A percentile compares a stretch with the other conserved stretches of the same genome.
Evolutionary conservation across 2,113 vertebrate species (phyloP).

Genomic region (Indicator maculatus): DNA sequence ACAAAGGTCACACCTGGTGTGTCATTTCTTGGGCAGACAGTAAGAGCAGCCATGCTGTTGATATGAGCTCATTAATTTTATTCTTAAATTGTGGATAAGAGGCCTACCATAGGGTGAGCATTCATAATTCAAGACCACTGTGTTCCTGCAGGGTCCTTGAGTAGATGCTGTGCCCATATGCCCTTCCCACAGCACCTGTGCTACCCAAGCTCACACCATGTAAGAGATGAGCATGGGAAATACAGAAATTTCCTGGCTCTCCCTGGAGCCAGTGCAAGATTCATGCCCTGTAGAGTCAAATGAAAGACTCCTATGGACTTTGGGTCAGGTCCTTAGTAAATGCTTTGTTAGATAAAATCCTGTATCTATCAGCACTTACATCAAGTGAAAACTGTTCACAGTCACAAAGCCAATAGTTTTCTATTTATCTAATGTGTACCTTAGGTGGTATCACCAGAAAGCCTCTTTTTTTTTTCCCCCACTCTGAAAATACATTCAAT

Average conservation of each 20-base stretch:
- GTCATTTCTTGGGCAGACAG: not conserved
- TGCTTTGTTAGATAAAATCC: conserved; percentile 56
- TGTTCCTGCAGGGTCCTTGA: not conserved
- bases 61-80: not conserved
- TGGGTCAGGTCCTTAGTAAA: conserved; percentile 55
- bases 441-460: conserved; percentile 66
- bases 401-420: conserved; percentile 65
- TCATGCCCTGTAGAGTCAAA: not conserved
- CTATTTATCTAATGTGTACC: conserved; percentile 68
- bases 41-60: not conserved
- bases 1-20: rapidly evolving
- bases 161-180: not conserved
- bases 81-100: not conserved
- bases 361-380: conserved; percentile 62
- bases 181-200: not conserved
- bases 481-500: conserved; percentile 67
- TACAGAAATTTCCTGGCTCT: not conserved
- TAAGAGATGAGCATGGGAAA: not conserved
- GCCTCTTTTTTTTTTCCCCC: not conserved
- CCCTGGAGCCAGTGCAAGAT: not conserved
- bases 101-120: rapidly evolving
- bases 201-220: rapidly evolving
- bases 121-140: not conserved
- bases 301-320: conserved; percentile 32
- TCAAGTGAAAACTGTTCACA: conserved; percentile 50